Evolutionary conservation across 2,113 vertebrate species (phyloP).

Genomic region (Calyptommatus sinebrachiatus): DNA sequence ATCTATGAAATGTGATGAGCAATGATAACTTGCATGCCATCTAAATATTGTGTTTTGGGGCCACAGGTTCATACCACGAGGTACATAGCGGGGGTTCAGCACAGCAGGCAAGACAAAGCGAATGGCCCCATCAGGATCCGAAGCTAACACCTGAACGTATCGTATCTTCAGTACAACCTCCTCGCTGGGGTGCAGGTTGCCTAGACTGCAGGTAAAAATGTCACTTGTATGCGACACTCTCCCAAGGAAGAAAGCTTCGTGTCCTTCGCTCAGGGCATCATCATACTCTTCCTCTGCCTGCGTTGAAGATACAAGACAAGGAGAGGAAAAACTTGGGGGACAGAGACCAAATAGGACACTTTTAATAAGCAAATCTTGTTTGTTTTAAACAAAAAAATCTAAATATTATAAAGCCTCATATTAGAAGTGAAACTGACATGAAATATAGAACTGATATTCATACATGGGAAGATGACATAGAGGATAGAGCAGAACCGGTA

Average conservation of each 20-base stretch:
- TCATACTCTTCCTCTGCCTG: slow-evolving; percentile 76
- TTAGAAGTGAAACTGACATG: too few species aligned
- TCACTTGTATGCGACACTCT: slow-evolving; percentile 73
- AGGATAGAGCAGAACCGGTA: too few species aligned
- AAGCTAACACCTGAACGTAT: slow-evolving; percentile 77
- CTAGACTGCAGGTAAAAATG: slow-evolving; percentile 77
- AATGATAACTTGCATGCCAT: too few species aligned
- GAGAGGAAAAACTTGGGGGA: too few species aligned
- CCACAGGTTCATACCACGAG: slow-evolving; percentile 58
- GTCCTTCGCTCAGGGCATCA: slow-evolving; percentile 74
- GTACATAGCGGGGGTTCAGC: slow-evolving; percentile 79
- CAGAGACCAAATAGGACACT: too few species aligned
- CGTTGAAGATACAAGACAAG: neutral
- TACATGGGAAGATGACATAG: too few species aligned
- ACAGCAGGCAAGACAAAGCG: slow-evolving; percentile 77
- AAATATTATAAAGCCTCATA: too few species aligned
- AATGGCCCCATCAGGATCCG: slow-evolving; percentile 76
- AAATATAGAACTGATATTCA: too few species aligned
- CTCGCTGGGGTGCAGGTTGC: slow-evolving; percentile 74
- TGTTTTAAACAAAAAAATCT: too few species aligned
- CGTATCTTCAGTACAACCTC: slow-evolving; percentile 73
- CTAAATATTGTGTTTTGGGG: too few species aligned
- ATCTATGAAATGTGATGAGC: too few species aligned
- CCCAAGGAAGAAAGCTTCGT: slow-evolving; percentile 77
- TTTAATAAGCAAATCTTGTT: too few species aligned